Conservation (phyloP, 2,113 vertebrate genomes). For the Syrmaticus mikado region DNA sequence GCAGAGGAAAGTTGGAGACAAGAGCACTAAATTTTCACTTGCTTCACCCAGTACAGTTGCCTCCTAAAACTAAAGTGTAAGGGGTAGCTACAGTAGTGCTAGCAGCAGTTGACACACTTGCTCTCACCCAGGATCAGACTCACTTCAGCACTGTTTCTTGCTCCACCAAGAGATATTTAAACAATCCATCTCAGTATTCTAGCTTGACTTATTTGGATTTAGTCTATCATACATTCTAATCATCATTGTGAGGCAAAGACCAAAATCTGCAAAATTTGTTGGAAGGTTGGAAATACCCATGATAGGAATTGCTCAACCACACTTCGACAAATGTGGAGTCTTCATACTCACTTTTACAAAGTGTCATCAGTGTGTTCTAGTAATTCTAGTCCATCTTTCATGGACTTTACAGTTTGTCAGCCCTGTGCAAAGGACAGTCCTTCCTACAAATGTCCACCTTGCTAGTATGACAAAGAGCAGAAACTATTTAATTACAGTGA, state of each 20-base stretch:
- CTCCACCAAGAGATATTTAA: neutral
- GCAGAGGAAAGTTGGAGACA: neutral
- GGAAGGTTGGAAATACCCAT: neutral
- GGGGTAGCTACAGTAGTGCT: neutral
- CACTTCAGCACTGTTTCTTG: neutral
- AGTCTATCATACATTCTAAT: neutral
- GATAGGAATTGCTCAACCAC: neutral
- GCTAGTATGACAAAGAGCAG: neutral
- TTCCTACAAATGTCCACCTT: neutral
- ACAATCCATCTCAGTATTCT: neutral
- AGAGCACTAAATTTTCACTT: neutral
- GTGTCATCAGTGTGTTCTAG: neutral
- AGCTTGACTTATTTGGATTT: neutral
- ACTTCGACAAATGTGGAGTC: neutral
- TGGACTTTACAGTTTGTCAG: neutral
- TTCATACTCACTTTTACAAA: neutral
- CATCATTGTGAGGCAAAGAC: neutral
- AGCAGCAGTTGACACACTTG: neutral
- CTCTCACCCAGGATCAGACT: neutral
- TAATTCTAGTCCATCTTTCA: fast-evolving
- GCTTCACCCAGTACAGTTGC: neutral
- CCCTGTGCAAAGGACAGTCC: neutral
- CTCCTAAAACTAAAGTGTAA: neutral
- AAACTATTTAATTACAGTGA: neutral
- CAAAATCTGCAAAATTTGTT: neutral